Base-by-base conservation (phyloP, 1,140 invertebrate species). In the Mizuhopecten yessoensis region DNA sequence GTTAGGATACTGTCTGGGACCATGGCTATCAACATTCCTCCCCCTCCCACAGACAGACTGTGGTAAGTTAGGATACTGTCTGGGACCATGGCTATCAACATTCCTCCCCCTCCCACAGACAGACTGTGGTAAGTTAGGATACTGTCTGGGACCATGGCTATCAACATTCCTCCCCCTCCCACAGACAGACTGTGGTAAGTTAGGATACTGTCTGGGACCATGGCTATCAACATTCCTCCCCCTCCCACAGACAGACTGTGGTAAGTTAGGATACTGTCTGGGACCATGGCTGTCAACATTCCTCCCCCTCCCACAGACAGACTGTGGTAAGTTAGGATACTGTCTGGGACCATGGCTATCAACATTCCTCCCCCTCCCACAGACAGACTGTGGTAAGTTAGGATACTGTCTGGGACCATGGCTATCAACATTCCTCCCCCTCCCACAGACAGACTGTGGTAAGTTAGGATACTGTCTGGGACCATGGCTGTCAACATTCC, bases 131-230 rank as follows among this genome's bases (percentile, higher is more conserved):
- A 99, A 96, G 96, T 99, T 11, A 98, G 98, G 88, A 97, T 97
- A 34, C 96, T 99, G 91, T 97, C 98, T 93, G 99, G 99, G 0
- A 97, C 98, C 29, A 96, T 99, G 75, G 98, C 98, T 0, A 91
- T 99, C n/a, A 99, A 99, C 96, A 97, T 99, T 94, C 99, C 99
- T 39, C 98, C 98, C 34, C 98, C 99, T 75, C 99, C 99, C 0
- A 98, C 98, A 75, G 99, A 99, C 97, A 97, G 99, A 87, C 94
- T 99, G 1, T 99, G 99, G 99, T 97, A 93, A 94, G 94, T 89
- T 75, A 90, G 20, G 33, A 33, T 88, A n/a, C 23, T 86, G 17
- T 42, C 33, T n/a, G 13, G 13, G 36, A 39, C 98, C 57, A 96
- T 99, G 57, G 98, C 98, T 0, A 92, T 99, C n/a, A 99, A 99